A percentile compares a stretch with the other conserved stretches of the same genome.
phyloP scores from a whole-genome alignment of 2,113 vertebrate genomes.

The Misgurnus mizolepis region DNA sequence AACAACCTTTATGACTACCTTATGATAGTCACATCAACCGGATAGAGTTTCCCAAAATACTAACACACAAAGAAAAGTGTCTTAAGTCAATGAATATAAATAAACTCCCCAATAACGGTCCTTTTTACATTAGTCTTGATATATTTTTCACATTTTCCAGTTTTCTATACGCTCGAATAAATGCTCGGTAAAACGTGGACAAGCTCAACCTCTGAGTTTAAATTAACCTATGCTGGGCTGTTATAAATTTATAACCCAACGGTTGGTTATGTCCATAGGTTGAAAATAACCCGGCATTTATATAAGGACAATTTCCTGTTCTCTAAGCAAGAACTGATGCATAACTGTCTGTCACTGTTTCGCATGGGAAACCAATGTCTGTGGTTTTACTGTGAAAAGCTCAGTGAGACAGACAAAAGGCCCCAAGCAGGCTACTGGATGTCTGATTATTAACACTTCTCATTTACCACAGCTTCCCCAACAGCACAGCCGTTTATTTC shows the following conservation, averaged over 20 bases:
- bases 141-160: not conserved
- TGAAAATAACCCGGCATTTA: not conserved
- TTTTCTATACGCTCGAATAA: not conserved
- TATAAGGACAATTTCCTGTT: not conserved
- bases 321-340: not conserved
- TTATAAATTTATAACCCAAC: too few species aligned
- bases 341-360: slow-evolving; percentile 23
- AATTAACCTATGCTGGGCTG: too few species aligned
- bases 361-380: slow-evolving; percentile 24
- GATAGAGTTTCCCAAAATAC: not conserved
- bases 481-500: not conserved
- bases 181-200: too few species aligned
- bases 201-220: too few species aligned
- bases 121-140: too few species aligned
- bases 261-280: too few species aligned
- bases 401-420: not conserved
- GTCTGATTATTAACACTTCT: not conserved
- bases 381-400: slow-evolving; percentile 43
- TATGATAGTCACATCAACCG: not conserved
- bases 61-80: not conserved
- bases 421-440: not conserved
- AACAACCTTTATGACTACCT: not conserved
- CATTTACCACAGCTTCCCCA: not conserved
- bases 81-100: not conserved
- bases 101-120: not conserved